phyloP scores from a whole-genome alignment of 2,113 vertebrate genomes.

The Phrynocephalus versicolor region DNA sequence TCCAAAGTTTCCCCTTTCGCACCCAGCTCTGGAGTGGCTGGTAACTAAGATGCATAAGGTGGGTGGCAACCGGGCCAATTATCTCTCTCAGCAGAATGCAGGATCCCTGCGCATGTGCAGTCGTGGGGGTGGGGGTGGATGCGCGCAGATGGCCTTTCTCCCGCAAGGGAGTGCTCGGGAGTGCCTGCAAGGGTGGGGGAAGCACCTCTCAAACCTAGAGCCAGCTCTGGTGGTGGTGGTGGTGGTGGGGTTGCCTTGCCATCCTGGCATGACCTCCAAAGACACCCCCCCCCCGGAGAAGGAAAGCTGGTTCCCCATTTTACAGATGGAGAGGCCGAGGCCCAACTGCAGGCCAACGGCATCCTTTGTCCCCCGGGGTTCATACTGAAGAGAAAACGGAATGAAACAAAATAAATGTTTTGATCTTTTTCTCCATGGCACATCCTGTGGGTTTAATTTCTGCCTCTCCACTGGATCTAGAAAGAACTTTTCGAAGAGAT shows the following conservation, averaged over 20 bases:
- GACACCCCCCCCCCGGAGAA: no score
- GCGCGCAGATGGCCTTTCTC: not conserved
- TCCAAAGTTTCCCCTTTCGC: not conserved
- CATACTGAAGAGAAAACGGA: no score
- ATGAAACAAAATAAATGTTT: no score
- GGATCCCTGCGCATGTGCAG: not conserved
- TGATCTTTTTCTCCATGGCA: no score
- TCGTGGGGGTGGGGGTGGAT: not conserved
- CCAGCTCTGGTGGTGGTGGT: no score
- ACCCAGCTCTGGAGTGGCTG: not conserved
- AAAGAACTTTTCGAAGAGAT: not conserved
- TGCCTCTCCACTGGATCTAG: not conserved
- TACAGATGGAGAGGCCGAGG: not conserved
- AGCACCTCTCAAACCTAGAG: no score
- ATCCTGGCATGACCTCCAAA: no score
- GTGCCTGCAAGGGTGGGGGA: no score
- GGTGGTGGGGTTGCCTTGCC: no score
- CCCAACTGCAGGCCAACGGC: no score
- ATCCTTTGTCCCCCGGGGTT: no score
- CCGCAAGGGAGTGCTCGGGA: no score
- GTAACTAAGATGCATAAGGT: not conserved
- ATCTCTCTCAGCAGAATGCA: not conserved
- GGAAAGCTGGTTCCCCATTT: not conserved
- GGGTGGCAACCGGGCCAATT: not conserved
- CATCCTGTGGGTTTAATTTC: not conserved